These are phyloP conservation scores for Lithophane leautieri DNA, from an alignment of 2,888 invertebrate species.

Conservation along the genomic window DNA sequence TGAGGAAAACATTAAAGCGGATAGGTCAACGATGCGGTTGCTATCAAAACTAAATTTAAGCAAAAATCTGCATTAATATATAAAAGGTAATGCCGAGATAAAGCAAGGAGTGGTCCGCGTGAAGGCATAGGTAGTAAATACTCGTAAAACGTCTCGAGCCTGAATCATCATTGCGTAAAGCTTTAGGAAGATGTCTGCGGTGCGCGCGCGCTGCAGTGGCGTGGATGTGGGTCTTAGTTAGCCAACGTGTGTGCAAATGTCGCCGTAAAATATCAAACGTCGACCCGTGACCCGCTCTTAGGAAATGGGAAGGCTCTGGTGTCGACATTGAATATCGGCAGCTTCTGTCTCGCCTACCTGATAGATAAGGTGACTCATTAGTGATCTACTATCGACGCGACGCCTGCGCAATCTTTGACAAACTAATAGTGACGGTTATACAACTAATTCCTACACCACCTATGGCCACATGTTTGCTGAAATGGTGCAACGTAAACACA, in stretches of 20 bases:
- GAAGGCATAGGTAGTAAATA: conserved; percentile 64
- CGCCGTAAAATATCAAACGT: conserved; percentile 84
- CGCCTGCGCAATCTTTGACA: conserved; percentile 49
- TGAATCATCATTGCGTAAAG: conserved; percentile 81
- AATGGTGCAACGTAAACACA: conserved; percentile 51
- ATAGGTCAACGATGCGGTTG: conserved; percentile 62
- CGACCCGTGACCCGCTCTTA: conserved; percentile 82
- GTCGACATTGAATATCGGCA: conserved; percentile 68
- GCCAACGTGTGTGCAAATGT: conserved; percentile 85
- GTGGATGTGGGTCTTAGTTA: conserved; percentile 76
- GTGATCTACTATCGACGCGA: conserved; percentile 44
- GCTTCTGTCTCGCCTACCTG: conserved; percentile 42
- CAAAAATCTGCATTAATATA: conserved; percentile 62
- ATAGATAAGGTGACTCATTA: conserved; percentile 57
- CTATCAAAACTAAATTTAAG: conserved; percentile 61
- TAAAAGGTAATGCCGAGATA: conserved; percentile 64
- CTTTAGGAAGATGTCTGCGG: conserved; percentile 73
- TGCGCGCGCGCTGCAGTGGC: conserved; percentile 66
- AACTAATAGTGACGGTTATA: conserved; percentile 53
- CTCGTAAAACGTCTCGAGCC: conserved; percentile 69
- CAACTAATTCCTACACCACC: conserved; percentile 35
- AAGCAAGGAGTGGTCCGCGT: conserved; percentile 65
- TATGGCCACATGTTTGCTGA: conserved; percentile 33
- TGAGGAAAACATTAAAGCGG: conserved; percentile 53
- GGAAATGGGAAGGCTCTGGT: conserved; percentile 76